Conservation (phyloP, 2,797 vertebrate genomes). For the Anniella stebbinsi region DNA sequence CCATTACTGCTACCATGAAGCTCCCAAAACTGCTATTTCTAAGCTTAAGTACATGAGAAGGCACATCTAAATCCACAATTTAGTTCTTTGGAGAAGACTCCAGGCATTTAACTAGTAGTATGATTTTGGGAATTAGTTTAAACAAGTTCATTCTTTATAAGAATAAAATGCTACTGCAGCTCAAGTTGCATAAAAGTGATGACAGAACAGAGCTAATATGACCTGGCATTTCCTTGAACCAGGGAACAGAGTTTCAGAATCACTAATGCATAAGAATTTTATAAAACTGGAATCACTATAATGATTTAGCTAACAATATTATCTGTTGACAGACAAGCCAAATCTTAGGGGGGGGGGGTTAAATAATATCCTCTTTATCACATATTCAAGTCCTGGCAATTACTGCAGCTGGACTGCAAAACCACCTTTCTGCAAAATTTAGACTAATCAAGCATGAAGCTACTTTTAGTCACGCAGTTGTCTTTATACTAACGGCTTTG, state of each 20-base stretch:
- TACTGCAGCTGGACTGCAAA: conserved; percentile 42
- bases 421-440: conserved; percentile 48
- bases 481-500: background rate
- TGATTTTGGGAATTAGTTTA: background rate
- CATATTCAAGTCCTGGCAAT: conserved; percentile 37
- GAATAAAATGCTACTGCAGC: background rate
- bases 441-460: conserved; percentile 24
- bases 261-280: conserved; percentile 15
- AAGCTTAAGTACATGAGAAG: background rate
- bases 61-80: background rate
- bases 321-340: background rate
- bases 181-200: background rate
- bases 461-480: conserved; percentile 13
- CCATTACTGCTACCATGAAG: background rate
- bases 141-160: background rate
- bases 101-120: background rate
- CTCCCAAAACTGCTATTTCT: background rate
- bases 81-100: background rate
- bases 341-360: too few relatives aligned
- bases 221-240: background rate
- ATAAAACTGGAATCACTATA: background rate
- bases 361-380: background rate
- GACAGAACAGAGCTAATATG: conserved; percentile 4
- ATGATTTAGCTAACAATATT: background rate
- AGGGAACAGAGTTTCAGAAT: background rate